phyloP scores from a whole-genome alignment of 2,888 invertebrate genomes.

The Drosophila sordidula region DNA sequence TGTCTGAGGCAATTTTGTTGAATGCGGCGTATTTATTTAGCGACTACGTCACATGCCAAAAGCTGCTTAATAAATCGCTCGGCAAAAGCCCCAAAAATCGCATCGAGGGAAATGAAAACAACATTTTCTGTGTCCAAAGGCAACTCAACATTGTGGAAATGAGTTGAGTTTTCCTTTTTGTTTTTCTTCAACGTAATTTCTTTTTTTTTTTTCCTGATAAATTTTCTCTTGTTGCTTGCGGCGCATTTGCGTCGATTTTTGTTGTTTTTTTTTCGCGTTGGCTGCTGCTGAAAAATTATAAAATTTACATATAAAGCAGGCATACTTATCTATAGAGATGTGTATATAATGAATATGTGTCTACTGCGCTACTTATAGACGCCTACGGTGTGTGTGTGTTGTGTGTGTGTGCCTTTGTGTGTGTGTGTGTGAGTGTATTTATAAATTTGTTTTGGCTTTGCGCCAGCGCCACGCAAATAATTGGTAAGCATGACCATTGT shows the following conservation, averaged over 20 bases:
- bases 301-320: constrained; percentile 63
- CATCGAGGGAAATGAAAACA: constrained; percentile 67
- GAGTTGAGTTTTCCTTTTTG: constrained; percentile 49
- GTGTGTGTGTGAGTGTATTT: constrained; percentile 57
- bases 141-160: constrained; percentile 54
- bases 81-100: constrained; percentile 60
- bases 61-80: constrained; percentile 63
- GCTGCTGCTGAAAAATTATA: constrained; percentile 71
- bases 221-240: constrained; percentile 45
- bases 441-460: constrained; percentile 68
- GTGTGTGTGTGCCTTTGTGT: constrained; percentile 10
- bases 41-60: constrained; percentile 71
- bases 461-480: constrained; percentile 77
- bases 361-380: constrained; percentile 68
- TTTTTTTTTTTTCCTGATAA: constrained; percentile 7
- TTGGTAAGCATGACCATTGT: constrained; percentile 75
- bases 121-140: constrained; percentile 49
- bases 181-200: constrained; percentile 49
- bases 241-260: constrained; percentile 76
- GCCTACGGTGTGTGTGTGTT: constrained; percentile 7
- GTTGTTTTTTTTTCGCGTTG: constrained; percentile 19
- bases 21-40: constrained; percentile 62
- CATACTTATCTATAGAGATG: constrained; percentile 45
- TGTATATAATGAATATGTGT: constrained; percentile 43
- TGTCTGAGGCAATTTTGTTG: constrained; percentile 56